Evolutionary conservation across 2,888 invertebrate genomes (phyloP).

Genomic region (Rhodophaea formosa): DNA sequence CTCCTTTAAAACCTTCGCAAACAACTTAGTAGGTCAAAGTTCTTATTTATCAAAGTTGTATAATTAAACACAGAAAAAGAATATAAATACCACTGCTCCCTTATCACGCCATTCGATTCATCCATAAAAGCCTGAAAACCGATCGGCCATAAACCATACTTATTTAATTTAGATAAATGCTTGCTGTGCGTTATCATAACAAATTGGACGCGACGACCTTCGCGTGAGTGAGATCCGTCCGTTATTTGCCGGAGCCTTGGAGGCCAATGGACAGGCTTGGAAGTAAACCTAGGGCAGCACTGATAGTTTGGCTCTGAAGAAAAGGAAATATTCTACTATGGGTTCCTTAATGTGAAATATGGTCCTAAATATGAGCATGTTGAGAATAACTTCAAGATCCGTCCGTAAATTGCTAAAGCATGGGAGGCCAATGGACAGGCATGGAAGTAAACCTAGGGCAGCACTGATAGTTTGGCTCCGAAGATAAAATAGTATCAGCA

Average conservation of each 20-base stretch:
- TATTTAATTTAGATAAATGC: constrained; percentile 14
- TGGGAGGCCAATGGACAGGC: constrained; percentile 33
- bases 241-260: constrained; percentile 43
- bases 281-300: no score
- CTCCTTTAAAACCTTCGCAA: no score
- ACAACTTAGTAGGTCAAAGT: not conserved
- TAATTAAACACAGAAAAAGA: no score
- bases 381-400: no score
- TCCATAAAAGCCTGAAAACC: constrained; percentile 4
- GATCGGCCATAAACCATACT: constrained; percentile 6
- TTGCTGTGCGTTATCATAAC: constrained; percentile 16
- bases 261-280: constrained; percentile 23
- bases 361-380: no score
- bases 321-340: no score
- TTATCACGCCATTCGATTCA: not conserved
- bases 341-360: no score
- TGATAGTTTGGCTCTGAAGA: no score
- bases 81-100: not conserved
- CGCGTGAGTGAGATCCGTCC: constrained; percentile 33
- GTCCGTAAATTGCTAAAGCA: constrained; percentile 38
- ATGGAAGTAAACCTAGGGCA: not conserved
- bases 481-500: no score
- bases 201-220: constrained; percentile 29
- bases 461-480: no score
- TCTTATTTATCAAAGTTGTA: not conserved